A percentile compares a stretch with the other conserved stretches of the same genome.
Conservation (phyloP, 1,140 invertebrate genomes). For the Vollenhovia emeryi region DNA sequence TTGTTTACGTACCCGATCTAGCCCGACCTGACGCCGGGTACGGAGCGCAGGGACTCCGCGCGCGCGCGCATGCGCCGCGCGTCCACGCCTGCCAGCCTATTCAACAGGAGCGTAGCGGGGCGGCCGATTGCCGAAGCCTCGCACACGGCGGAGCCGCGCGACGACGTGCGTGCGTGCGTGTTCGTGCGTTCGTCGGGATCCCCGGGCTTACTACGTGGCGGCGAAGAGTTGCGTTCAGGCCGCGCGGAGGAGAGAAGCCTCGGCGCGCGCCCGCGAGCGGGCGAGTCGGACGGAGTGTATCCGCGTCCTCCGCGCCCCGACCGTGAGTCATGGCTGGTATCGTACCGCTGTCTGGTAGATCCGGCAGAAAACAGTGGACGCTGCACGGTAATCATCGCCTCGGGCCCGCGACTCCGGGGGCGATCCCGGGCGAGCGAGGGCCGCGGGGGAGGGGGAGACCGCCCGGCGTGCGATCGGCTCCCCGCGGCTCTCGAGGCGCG, state of each 20-base stretch:
- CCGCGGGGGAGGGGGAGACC: no score
- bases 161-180: not conserved
- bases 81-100: conserved; percentile 24
- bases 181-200: no score
- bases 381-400: conserved; percentile 82
- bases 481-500: not conserved
- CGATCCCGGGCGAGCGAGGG: no score
- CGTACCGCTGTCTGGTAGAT: conserved; percentile 80
- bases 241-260: no score
- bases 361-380: conserved; percentile 85
- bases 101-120: conserved; percentile 43
- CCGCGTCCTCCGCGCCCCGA: not conserved
- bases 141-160: not conserved
- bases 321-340: conserved; percentile 80
- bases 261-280: no score
- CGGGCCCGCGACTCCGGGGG: no score
- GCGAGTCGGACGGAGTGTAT: not conserved
- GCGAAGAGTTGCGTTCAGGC: no score
- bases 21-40: not conserved
- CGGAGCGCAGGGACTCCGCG: no score
- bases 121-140: no score
- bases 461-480: not conserved
- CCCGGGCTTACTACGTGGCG: no score
- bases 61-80: not conserved
- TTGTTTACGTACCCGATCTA: conserved; percentile 35